Evolutionary conservation across 2,113 vertebrate genomes (phyloP).

Genomic region (Sciurus niger): DNA sequence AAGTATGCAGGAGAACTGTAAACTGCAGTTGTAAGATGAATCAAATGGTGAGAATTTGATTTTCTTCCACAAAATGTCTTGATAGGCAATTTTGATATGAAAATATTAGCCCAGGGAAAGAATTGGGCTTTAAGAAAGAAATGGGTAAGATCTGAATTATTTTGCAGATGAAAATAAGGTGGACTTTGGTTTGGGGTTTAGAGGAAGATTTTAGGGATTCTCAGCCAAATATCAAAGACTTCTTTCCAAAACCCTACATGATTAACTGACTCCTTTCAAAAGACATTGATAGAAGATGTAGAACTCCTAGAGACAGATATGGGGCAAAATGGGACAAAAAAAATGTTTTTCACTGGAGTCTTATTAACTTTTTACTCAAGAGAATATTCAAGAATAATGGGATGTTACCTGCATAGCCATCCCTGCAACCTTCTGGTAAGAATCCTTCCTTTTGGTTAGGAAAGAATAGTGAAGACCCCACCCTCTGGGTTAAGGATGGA

Average conservation of each 20-base stretch:
- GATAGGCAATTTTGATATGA: neutral
- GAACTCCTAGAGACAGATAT: neutral
- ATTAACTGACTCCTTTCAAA: neutral
- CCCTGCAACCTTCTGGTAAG: neutral
- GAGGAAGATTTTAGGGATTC: neutral
- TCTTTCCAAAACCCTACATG: neutral
- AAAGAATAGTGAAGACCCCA: neutral
- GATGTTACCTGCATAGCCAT: neutral
- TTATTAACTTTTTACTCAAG: constrained; percentile 35
- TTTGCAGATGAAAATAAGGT: constrained; percentile 13
- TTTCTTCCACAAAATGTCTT: constrained; percentile 35
- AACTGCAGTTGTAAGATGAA: neutral
- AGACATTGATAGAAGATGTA: neutral
- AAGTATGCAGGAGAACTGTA: neutral
- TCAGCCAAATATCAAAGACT: constrained; percentile 39
- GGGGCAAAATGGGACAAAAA: neutral
- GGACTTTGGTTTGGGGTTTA: neutral
- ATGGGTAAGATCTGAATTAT: neutral
- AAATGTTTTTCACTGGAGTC: neutral
- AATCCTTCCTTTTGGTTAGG: neutral
- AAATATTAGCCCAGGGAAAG: constrained; percentile 27
- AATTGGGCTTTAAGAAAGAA: neutral
- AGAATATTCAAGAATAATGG: constrained; percentile 39
- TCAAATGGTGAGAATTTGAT: neutral
- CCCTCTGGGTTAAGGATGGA: neutral